Percentiles rank a stretch among this genome's conserved stretches.
phyloP scores from a whole-genome alignment of 2,888 invertebrate genomes.

The Ichneumon xanthorius region DNA sequence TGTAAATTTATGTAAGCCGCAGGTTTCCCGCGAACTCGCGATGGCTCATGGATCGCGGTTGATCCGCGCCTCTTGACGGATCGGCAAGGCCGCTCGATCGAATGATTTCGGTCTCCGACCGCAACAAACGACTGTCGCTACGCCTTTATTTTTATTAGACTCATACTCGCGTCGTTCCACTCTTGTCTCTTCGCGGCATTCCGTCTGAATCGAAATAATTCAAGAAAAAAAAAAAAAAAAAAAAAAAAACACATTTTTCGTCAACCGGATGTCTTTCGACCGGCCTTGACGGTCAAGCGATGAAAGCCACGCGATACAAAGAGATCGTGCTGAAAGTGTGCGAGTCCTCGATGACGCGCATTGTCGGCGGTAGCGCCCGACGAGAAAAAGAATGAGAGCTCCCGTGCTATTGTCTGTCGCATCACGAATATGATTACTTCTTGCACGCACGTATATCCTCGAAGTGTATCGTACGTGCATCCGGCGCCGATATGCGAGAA shows the following conservation, averaged over 20 bases:
- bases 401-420: neutral
- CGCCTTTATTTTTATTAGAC: constrained; percentile 19
- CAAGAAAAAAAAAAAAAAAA: too few species aligned
- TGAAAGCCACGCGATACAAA: constrained; percentile 7
- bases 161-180: constrained; percentile 17
- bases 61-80: constrained; percentile 24
- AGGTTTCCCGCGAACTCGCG: constrained; percentile 33
- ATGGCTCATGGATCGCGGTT: constrained; percentile 6
- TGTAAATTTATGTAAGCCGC: constrained; percentile 74
- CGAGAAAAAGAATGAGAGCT: neutral
- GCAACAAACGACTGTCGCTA: constrained; percentile 10
- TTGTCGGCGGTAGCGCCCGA: constrained; percentile 18
- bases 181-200: constrained; percentile 37
- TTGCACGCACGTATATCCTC: neutral
- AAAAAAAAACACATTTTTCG: neutral
- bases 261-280: constrained; percentile 40
- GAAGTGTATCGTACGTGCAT: neutral
- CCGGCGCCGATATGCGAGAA: neutral
- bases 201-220: neutral
- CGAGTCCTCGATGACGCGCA: neutral
- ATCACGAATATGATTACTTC: neutral
- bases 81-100: constrained; percentile 52
- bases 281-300: constrained; percentile 3
- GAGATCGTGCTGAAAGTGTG: constrained; percentile 34
- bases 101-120: constrained; percentile 24